Percentiles rank a stretch among this genome's conserved stretches.
Evolutionary conservation across 2,113 vertebrate genomes (phyloP).

Genomic region (Antechinus stuartii): DNA sequence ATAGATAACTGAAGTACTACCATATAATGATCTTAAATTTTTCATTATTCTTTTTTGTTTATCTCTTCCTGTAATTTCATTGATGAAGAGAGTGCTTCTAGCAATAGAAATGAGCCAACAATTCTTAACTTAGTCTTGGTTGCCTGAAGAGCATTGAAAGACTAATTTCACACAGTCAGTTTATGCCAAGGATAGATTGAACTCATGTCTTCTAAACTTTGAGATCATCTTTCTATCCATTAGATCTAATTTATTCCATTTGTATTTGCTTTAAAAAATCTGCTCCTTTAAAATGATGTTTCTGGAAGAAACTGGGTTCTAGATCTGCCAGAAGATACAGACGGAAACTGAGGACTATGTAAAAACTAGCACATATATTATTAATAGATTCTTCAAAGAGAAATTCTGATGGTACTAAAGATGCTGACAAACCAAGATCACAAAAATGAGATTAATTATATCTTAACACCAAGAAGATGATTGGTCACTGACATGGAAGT

Average conservation of each 20-base stretch:
- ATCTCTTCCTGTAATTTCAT: not conserved
- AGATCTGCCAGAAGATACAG: not conserved
- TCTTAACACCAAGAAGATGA: not conserved
- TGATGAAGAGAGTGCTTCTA: not conserved
- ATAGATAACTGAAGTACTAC: not conserved
- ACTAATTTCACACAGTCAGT: not conserved
- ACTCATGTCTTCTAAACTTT: not conserved
- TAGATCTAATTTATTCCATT: not conserved
- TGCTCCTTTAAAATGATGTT: not conserved
- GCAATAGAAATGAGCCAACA: not conserved
- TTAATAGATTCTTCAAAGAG: not conserved
- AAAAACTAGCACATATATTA: not conserved
- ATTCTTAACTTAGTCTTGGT: not conserved
- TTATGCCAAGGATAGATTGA: not conserved
- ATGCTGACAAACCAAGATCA: not conserved
- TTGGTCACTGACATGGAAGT: not conserved
- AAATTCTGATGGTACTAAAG: not conserved
- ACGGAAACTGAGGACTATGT: not conserved
- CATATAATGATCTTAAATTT: not conserved
- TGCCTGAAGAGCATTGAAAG: not conserved
- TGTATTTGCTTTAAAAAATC: not conserved
- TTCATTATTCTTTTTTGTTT: not conserved
- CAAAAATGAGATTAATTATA: not conserved
- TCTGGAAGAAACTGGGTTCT: not conserved
- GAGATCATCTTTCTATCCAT: not conserved